phyloP scores from a whole-genome alignment of 2,113 vertebrate genomes.

The Peromyscus californicus region DNA sequence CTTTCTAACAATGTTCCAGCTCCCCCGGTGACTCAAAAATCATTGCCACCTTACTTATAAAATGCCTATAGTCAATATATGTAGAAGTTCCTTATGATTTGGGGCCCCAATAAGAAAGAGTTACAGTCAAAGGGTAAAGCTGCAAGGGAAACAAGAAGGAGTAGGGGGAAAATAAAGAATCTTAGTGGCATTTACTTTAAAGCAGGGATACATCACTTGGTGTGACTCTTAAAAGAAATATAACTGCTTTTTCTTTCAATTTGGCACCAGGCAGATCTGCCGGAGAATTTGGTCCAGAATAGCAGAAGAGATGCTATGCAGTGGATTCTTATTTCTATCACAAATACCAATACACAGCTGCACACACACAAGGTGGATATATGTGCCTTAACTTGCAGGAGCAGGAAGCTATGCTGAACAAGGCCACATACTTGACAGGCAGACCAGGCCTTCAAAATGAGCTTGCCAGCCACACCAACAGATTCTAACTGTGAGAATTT shows the following conservation, averaged over 20 bases:
- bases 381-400: background rate
- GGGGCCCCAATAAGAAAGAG: background rate
- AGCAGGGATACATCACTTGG: background rate
- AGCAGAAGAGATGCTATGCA: slow-evolving; percentile 70
- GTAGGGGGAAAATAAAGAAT: background rate
- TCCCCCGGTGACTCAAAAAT: slow-evolving; percentile 40
- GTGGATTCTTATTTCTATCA: slow-evolving; percentile 78
- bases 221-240: slow-evolving; percentile 34
- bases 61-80: background rate
- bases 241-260: slow-evolving; percentile 64
- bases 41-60: background rate
- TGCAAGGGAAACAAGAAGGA: background rate
- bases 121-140: slow-evolving; percentile 19
- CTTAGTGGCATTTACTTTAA: slow-evolving; percentile 45
- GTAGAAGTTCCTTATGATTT: background rate
- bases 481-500: background rate
- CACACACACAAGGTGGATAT: background rate
- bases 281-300: slow-evolving; percentile 66
- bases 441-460: background rate
- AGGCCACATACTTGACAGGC: background rate
- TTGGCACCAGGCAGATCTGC: slow-evolving; percentile 69
- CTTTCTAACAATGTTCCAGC: slow-evolving; percentile 68
- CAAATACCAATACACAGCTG: slow-evolving; percentile 21
- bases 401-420: background rate
- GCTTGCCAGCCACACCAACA: background rate